Conservation (phyloP, 2,888 invertebrate species). For the Drosophila kokeensis region DNA sequence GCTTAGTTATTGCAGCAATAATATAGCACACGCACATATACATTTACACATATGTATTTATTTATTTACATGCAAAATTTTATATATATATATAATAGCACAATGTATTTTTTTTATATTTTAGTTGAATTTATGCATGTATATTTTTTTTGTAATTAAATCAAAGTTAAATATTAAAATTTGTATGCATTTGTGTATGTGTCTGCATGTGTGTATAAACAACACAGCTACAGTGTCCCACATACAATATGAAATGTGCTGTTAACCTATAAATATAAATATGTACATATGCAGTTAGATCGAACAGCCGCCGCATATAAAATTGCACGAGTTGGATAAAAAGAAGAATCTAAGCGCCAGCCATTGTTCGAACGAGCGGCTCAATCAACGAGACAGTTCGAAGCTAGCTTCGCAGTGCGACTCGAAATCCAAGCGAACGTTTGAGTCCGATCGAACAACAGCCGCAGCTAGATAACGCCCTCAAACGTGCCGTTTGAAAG, state of each 20-base stretch:
- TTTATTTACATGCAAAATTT: slow-evolving; percentile 34
- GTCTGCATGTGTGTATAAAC: not conserved
- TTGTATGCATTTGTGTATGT: not conserved
- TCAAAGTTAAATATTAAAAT: not conserved
- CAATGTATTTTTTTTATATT: not conserved
- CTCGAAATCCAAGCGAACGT: not conserved
- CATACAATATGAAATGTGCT: not conserved
- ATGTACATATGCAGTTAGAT: not conserved
- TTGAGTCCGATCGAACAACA: not conserved
- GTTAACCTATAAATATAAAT: not conserved
- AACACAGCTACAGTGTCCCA: not conserved
- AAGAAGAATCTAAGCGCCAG: not conserved
- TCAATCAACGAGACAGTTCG: not conserved
- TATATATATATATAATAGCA: slow-evolving; percentile 1
- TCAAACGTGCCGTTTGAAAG: not conserved
- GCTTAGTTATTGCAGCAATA: slow-evolving; percentile 21
- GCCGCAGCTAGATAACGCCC: not conserved
- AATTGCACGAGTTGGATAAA: not conserved
- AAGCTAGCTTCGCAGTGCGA: not conserved
- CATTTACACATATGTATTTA: slow-evolving; percentile 12
- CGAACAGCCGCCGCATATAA: not conserved
- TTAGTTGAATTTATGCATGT: slow-evolving; percentile 1
- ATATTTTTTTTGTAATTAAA: slow-evolving; percentile 1
- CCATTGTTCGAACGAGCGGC: not conserved
- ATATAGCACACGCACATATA: slow-evolving; percentile 15